These are phyloP conservation scores for Chelmon rostratus DNA, from an alignment of 2,797 vertebrate genomes.

Conservation along the genomic window DNA sequence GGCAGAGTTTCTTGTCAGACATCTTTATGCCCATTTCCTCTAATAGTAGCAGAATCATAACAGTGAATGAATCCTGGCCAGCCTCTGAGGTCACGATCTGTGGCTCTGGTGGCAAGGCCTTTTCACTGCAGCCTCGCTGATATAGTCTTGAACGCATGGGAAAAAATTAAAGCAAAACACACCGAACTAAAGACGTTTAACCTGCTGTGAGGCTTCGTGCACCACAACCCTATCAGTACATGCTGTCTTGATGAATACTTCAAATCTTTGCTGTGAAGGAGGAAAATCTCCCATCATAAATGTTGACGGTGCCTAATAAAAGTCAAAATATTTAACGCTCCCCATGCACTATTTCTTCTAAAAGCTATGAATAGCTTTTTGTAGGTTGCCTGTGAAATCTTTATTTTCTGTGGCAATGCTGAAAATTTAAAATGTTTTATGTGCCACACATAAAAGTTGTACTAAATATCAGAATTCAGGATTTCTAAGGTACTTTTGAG, in stretches of 20 bases:
- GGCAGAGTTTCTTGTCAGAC: neutral
- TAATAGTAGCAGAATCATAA: neutral
- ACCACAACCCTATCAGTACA: neutral
- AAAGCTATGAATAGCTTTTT: neutral
- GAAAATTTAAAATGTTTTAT: constrained; percentile 9
- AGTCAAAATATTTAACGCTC: neutral
- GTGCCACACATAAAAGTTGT: neutral
- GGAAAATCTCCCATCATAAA: constrained; percentile 13
- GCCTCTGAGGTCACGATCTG: neutral
- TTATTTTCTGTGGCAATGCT: constrained; percentile 9
- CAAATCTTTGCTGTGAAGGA: too few species aligned
- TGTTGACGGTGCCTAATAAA: neutral
- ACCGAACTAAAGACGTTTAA: neutral
- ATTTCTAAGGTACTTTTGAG: neutral
- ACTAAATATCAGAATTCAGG: neutral
- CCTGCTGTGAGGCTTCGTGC: neutral
- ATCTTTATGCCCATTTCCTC: neutral
- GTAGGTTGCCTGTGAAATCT: neutral
- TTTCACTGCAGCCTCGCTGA: neutral
- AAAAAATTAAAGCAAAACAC: neutral
- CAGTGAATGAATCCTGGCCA: neutral
- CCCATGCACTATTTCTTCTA: neutral
- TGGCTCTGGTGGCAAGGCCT: neutral
- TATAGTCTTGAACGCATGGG: neutral
- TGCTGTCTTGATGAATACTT: neutral